These are phyloP conservation scores for Gasterosteus nipponicus DNA, from an alignment of 2,113 vertebrate genomes.

Conservation along the genomic window DNA sequence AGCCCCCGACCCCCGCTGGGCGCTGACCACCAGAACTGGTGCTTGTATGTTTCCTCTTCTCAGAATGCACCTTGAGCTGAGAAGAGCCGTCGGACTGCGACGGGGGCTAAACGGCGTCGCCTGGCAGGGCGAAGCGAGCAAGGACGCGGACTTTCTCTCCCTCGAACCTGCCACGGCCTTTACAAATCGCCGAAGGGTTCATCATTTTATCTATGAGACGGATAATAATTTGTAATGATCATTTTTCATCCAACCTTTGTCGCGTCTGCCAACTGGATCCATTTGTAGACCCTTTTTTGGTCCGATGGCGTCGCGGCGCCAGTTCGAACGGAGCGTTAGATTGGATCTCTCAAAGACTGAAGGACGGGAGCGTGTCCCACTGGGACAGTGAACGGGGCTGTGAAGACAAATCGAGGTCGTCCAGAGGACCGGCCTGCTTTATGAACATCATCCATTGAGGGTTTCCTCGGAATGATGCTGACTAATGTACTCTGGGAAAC, in stretches of 20 bases:
- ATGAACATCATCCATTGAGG: constrained; percentile 45
- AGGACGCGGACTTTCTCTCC: constrained; percentile 18
- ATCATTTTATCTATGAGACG: constrained; percentile 31
- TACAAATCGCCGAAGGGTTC: constrained; percentile 44
- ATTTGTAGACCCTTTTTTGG: constrained; percentile 51
- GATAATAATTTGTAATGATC: constrained; percentile 35
- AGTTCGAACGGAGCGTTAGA: constrained; percentile 46
- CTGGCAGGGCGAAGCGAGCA: constrained; percentile 17
- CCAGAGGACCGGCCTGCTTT: constrained; percentile 32
- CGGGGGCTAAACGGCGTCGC: constrained; percentile 5
- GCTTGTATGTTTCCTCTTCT: constrained; percentile 31
- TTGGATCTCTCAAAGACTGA: constrained; percentile 55
- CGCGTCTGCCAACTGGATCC: constrained; percentile 51
- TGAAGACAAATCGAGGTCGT: constrained; percentile 63
- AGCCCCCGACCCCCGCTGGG: not conserved
- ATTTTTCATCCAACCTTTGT: constrained; percentile 44
- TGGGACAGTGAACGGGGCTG: constrained; percentile 12
- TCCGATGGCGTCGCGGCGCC: constrained; percentile 35
- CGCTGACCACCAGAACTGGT: not conserved
- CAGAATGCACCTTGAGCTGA: not conserved
- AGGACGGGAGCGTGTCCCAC: constrained; percentile 36
- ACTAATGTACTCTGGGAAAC: constrained; percentile 60
- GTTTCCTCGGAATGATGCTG: constrained; percentile 40
- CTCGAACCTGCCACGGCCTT: constrained; percentile 37
- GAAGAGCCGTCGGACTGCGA: constrained; percentile 9